Evolutionary conservation across 1,140 invertebrate species (phyloP), one percentile per base, ranked within the genome.

Genomic region (Notospermus geniculatus): DNA sequence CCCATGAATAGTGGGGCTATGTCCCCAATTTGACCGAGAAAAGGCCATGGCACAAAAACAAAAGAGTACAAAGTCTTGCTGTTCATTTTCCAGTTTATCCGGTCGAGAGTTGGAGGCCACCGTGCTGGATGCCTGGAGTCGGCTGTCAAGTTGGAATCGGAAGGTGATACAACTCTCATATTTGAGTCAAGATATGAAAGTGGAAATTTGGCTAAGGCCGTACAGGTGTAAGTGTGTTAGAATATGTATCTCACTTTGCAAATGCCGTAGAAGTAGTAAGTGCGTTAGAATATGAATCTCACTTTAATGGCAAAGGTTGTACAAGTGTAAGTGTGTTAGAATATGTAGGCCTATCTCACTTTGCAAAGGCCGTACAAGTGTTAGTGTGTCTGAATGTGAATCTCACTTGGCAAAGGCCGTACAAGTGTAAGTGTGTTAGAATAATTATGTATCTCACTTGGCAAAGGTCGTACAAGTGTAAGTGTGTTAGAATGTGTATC

Each of bases 31-130:
- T n/a, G n/a, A n/a, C n/a, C n/a, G n/a, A n/a, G n/a, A n/a, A n/a
- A n/a, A 36, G 32, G 32, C 32, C 32, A 36, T 36, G 32, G 32
- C 32, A 15, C 32, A 15, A 4, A 36, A 36, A 36, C 32, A 36
- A 36, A 36, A 36, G 15, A 15, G 32, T 4, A 7, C 15, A 36
- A 36, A 7, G 32, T 36, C 19, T 27, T n/a, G 5, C n/a, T 68
- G 43, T 71, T 28, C 17, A 66, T 66, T 22, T 73, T 77, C 57
- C 84, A 95, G 92, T 95, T 93, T 80, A 91, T 90, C 76, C 86
- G 90, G 59, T 91, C 90, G 23, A 86, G 88, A 61, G 87, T 90
- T 19, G 90, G 90, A 32, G 90, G 91, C 17, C 74, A 73, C 46
- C 59, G 71, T 43, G 70, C 71, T 55, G 73, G 72, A 7, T 74